A percentile compares a stretch with the other conserved stretches of the same genome.
Conservation (phyloP, 2,797 vertebrate species). For the Setipinna tenuifilis region DNA sequence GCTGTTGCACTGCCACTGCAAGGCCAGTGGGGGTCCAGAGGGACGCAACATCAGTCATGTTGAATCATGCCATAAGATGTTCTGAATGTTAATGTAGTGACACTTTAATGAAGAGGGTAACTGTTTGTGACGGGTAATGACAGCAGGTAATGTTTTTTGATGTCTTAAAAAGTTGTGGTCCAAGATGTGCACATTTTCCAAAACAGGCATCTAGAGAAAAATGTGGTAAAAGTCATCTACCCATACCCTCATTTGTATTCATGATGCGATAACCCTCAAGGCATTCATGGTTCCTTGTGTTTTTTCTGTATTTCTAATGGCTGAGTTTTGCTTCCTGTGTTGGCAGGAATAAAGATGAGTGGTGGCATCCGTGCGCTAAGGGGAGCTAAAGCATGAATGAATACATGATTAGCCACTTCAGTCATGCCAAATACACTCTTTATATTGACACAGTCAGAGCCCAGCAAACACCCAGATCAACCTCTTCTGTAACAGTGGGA, state of each 20-base stretch:
- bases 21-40: too few species aligned
- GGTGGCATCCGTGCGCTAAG: neutral
- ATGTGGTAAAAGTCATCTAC: neutral
- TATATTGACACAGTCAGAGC: neutral
- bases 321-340: neutral
- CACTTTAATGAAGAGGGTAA: neutral
- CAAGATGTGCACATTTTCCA: neutral
- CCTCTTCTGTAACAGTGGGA: neutral
- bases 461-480: neutral
- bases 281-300: neutral
- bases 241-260: neutral
- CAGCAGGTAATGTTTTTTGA: neutral
- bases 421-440: neutral
- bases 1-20: too few species aligned
- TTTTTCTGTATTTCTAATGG: neutral
- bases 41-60: too few species aligned
- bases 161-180: neutral
- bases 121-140: neutral
- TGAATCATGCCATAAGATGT: too few species aligned
- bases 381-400: neutral
- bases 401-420: conserved; percentile 19
- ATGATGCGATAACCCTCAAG: neutral
- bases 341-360: neutral
- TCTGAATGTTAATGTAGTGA: neutral
- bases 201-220: neutral